phyloP scores from a whole-genome alignment of 2,888 invertebrate genomes.

The Corythucha ciliata region DNA sequence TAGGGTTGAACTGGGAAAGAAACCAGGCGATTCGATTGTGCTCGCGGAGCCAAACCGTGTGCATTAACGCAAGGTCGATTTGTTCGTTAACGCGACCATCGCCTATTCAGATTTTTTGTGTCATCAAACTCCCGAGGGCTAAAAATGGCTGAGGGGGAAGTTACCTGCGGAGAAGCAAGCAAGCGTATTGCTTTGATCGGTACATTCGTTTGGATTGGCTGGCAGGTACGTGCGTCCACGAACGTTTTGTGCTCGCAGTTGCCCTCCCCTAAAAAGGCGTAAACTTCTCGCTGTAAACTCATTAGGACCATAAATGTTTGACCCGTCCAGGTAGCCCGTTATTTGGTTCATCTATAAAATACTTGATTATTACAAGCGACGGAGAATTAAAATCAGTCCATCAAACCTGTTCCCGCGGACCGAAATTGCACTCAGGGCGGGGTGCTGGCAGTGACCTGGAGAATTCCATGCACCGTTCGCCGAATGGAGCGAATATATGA shows the following conservation, averaged over 20 bases:
- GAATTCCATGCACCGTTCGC: slow-evolving; percentile 44
- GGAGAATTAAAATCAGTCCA: too few relatives aligned
- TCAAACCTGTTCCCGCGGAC: slow-evolving; percentile 43
- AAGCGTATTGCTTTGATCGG: slow-evolving; percentile 49
- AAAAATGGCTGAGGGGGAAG: slow-evolving; percentile 6
- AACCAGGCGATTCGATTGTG: slow-evolving; percentile 46
- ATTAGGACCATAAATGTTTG: slow-evolving; percentile 63
- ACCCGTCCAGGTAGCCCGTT: slow-evolving; percentile 63
- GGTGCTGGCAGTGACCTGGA: slow-evolving; percentile 43
- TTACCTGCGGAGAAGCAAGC: slow-evolving; percentile 61
- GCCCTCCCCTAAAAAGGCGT: slow-evolving; percentile 52
- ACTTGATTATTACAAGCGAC: slow-evolving; percentile 10
- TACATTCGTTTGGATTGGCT: slow-evolving; percentile 54
- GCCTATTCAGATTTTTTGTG: slow-evolving; percentile 39
- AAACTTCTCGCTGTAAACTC: slow-evolving; percentile 49
- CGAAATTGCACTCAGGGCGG: slow-evolving; percentile 44
- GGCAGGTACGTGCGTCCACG: slow-evolving; percentile 59
- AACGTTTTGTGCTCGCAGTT: slow-evolving; percentile 54
- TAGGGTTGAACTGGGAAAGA: slow-evolving; percentile 41
- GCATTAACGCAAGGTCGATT: slow-evolving; percentile 43
- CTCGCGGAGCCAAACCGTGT: slow-evolving; percentile 46
- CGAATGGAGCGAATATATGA: slow-evolving; percentile 41
- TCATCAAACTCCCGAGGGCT: neutral
- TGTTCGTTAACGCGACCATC: slow-evolving; percentile 44
- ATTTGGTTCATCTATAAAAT: slow-evolving; percentile 59